Base-by-base conservation (phyloP, 2,888 invertebrate species). In the Mayetiola destructor region DNA sequence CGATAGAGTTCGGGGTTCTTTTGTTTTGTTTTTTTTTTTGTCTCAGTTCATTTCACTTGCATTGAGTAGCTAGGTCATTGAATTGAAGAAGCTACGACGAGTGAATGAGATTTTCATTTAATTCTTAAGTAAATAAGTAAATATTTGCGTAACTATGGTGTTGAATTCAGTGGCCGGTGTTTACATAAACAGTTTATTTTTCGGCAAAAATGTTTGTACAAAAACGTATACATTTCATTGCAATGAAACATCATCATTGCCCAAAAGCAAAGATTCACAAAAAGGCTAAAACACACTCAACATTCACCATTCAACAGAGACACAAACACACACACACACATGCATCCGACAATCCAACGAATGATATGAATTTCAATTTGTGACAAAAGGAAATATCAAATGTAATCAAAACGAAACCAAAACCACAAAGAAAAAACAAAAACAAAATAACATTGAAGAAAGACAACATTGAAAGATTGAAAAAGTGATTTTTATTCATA, bases 91-190 rank as follows among this genome's bases (percentile, higher is more conserved):
- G n/a, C n/a, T n/a, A n/a, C n/a, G n/a, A n/a, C n/a, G n/a, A n/a
- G n/a, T 48, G 48, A 27, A 27, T 16, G 27, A 48, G 55, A n/a
- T 55, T 57, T 56, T 57, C 36, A 57, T 57, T 60, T 60, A 58
- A 61, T 61, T 57, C 58, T 52, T 54, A 48, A 40, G 21, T 37
- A 58, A 58, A 58, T 48, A 40, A 56, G 55, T 57, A 39, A 14
- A 36, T 58, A 55, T 35, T 18, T 30, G 30, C 20, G 29, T 53
- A 20, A 53, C 54, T 54, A 3, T 27, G 35, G 18, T 40, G 14
- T 48, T 48, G 48, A n/a, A 27, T 27, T 48, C n/a, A 3, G 27
- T 27, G 12, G n/a, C 48, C 48, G 48, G 23, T 48, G 48, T 48
- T 48, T 48, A 9, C 48, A 48, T 16, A 27, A 48, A 27, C 27